Evolutionary conservation across 1,140 invertebrate genomes (phyloP).

Genomic region (Pissodes strobi): DNA sequence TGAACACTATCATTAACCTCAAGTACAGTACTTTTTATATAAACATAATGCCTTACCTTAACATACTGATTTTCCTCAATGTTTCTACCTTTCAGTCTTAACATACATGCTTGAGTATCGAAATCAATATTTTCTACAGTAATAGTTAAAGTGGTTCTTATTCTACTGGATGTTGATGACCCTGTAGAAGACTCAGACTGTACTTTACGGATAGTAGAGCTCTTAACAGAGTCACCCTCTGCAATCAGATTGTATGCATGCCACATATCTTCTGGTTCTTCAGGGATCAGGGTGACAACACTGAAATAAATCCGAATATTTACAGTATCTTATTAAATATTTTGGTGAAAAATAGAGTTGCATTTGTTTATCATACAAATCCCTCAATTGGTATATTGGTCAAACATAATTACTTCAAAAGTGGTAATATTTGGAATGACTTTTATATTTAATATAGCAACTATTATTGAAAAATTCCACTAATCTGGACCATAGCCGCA

Average conservation of each 20-base stretch:
- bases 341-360: too few species aligned
- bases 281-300: slow-evolving; percentile 83
- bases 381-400: too few species aligned
- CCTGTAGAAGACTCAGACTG: slow-evolving; percentile 93
- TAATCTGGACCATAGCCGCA: too few species aligned
- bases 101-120: slow-evolving; percentile 94
- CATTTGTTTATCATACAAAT: too few species aligned
- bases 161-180: slow-evolving; percentile 86
- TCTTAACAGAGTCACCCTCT: slow-evolving; percentile 88
- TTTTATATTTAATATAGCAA: too few species aligned
- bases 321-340: too few species aligned
- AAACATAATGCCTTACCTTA: slow-evolving; percentile 68
- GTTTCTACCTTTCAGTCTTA: slow-evolving; percentile 92
- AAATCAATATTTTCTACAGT: slow-evolving; percentile 95
- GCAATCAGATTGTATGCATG: slow-evolving; percentile 96
- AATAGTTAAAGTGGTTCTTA: slow-evolving; percentile 92
- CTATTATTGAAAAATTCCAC: too few species aligned
- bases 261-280: slow-evolving; percentile 99
- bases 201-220: slow-evolving; percentile 89
- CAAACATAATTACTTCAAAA: too few species aligned
- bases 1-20: too few species aligned
- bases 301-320: too few species aligned
- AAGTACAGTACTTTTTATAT: too few species aligned
- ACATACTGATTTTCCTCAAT: slow-evolving; percentile 98
- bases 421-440: too few species aligned